phyloP scores from a whole-genome alignment of 2,888 invertebrate species.

The Tryphoninae sp. region DNA sequence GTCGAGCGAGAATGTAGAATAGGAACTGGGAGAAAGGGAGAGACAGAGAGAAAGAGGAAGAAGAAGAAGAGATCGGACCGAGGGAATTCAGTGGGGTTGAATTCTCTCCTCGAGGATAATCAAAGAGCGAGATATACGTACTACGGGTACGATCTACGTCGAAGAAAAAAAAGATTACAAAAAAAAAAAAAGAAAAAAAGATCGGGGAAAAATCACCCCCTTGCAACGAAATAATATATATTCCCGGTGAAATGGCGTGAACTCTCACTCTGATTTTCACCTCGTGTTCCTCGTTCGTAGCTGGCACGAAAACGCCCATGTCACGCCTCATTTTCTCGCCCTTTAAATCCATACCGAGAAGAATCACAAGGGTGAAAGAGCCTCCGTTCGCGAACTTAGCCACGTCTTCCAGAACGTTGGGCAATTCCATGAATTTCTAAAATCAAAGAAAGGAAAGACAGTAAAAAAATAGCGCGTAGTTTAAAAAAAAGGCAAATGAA shows the following conservation, averaged over 20 bases:
- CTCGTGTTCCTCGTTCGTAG: conserved; percentile 58
- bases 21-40: conserved; percentile 34
- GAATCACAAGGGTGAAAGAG: conserved; percentile 82
- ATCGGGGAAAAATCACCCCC: conserved; percentile 18
- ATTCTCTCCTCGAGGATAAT: conserved; percentile 47
- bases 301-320: conserved; percentile 81
- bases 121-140: conserved; percentile 45
- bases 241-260: conserved; percentile 48
- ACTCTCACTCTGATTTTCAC: conserved; percentile 74
- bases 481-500: conserved; percentile 24
- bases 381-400: conserved; percentile 81
- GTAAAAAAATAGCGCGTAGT: conserved; percentile 45
- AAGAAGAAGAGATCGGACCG: conserved; percentile 38
- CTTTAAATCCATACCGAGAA: conserved; percentile 85
- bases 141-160: neutral
- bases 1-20: conserved; percentile 40
- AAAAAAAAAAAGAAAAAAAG: conserved; percentile 39
- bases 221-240: conserved; percentile 14
- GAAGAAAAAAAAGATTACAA: conserved; percentile 47
- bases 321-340: conserved; percentile 83
- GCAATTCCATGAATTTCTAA: conserved; percentile 82
- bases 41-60: conserved; percentile 49
- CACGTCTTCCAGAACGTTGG: conserved; percentile 82
- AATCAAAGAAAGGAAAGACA: conserved; percentile 8
- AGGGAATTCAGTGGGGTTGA: conserved; percentile 47